These are phyloP conservation scores for Drosophila nigrodunni DNA, from an alignment of 1,140 invertebrate species.

Conservation along the genomic window DNA sequence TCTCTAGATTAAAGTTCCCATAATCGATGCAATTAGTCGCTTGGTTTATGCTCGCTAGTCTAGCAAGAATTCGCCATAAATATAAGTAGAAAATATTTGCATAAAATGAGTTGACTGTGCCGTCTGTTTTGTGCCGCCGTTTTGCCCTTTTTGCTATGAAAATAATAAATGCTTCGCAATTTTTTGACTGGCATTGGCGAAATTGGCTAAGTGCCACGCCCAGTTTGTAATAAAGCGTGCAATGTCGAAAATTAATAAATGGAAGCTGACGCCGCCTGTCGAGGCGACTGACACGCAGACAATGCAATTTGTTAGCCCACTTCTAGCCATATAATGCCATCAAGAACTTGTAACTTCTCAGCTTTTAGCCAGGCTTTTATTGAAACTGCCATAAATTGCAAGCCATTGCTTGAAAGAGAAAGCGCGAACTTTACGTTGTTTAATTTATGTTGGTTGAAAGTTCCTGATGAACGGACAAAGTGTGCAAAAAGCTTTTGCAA, in stretches of 20 bases:
- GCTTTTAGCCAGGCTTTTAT: conserved; percentile 44
- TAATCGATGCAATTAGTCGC: too few species aligned
- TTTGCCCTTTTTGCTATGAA: background rate
- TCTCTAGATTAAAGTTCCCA: too few species aligned
- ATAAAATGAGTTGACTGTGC: conserved; percentile 37
- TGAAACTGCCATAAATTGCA: conserved; percentile 66
- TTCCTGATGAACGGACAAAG: conserved; percentile 14
- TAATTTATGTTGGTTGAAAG: conserved; percentile 47
- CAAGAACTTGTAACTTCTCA: conserved; percentile 37
- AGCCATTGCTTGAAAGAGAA: conserved; percentile 30
- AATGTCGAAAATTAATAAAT: conserved; percentile 80
- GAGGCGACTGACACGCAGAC: conserved; percentile 31
- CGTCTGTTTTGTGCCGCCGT: conserved; percentile 19
- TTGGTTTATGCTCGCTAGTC: background rate
- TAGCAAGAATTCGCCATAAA: conserved; percentile 13
- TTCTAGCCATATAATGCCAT: conserved; percentile 50
- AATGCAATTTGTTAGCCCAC: conserved; percentile 45
- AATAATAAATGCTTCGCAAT: conserved; percentile 18
- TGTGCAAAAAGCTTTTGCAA: background rate
- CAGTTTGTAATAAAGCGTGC: conserved; percentile 53
- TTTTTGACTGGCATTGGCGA: conserved; percentile 19
- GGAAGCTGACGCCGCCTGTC: conserved; percentile 38
- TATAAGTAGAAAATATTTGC: conserved; percentile 53
- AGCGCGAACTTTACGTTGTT: conserved; percentile 46
- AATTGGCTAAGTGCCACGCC: conserved; percentile 57